Evolutionary conservation across 2,797 vertebrate species (phyloP), one percentile per base, ranked within the genome.

Genomic region (Takifugu rubripes): DNA sequence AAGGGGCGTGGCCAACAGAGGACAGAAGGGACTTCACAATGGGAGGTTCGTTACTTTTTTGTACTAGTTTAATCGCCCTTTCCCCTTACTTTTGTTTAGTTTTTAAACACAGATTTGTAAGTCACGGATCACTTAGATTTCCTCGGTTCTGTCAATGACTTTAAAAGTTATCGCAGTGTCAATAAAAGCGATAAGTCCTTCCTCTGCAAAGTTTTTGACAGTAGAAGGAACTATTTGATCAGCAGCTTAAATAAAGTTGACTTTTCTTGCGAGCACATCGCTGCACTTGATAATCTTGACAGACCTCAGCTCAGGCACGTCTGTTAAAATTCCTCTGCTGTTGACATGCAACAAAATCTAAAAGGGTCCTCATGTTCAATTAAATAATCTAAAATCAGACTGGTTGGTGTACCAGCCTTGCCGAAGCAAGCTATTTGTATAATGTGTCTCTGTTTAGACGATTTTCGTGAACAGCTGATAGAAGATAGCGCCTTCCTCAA

Each of bases 401-500:
- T 40, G 10, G 12, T 12, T 3, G 33, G 36, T 40, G 2, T 12
- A 14, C 36, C 36, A 40, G 7, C 9, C 31, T 33, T 33, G 9
- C 33, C 3, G 27, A 33, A 10, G 33, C 33, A 33, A 10, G 33
- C 33, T 33, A 33, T 33, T 33, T 33, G 33, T 3, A 40, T 12
- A 40, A 40, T 40, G 12, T 25, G 5, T 60, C 21, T 50, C 14
- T 55, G 16, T 29, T 14, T 82, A 92, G 92, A 92, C 58, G 89
- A 84, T 2, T 96, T 94, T 66, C 88, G 71, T 8, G 94, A 94
- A 40, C 96, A 97, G 75, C 90, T 99, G 71, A 84, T 78, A 6
- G 91, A 93, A 69, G 97, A 99, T 90, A 88, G 84, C 5, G 80
- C 83, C 53, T 98, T 94, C 85, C 92, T 99, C 55, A 79, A 52